phyloP scores from a whole-genome alignment of 2,888 invertebrate genomes.

The Caenorhabditis uteleia region DNA sequence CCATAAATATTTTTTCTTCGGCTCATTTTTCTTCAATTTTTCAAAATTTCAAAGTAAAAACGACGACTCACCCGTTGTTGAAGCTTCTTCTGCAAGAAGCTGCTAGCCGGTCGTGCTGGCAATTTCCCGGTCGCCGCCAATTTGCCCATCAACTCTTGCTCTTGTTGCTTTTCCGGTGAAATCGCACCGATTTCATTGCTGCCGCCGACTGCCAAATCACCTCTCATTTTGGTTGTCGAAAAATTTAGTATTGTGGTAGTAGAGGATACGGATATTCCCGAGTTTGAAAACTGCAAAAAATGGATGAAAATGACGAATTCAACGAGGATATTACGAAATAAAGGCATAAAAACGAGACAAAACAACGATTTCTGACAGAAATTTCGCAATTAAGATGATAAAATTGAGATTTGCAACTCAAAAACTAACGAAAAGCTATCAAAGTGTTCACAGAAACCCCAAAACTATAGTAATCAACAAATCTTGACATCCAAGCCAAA shows the following conservation, averaged over 20 bases:
- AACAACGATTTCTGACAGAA: too few species aligned
- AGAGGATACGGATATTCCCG: slow-evolving; percentile 13
- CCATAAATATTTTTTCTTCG: background rate
- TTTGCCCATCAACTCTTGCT: slow-evolving; percentile 60
- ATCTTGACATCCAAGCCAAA: too few species aligned
- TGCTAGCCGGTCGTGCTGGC: slow-evolving; percentile 65
- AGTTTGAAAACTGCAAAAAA: slow-evolving; percentile 14
- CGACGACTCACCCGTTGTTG: slow-evolving; percentile 63
- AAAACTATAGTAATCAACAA: too few species aligned
- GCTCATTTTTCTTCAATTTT: background rate
- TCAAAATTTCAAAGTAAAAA: background rate
- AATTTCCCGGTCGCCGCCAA: slow-evolving; percentile 64
- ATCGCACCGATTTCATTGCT: slow-evolving; percentile 36
- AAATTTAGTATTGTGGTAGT: too few species aligned
- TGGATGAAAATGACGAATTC: too few species aligned
- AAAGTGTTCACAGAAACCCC: too few species aligned
- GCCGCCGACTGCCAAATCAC: slow-evolving; percentile 48
- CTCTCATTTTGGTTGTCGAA: slow-evolving; percentile 50
- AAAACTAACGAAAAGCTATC: too few species aligned
- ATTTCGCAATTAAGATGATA: too few species aligned
- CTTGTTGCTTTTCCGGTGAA: slow-evolving; percentile 66
- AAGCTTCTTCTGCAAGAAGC: slow-evolving; percentile 66
- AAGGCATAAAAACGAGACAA: too few species aligned
- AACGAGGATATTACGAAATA: too few species aligned
- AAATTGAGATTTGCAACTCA: too few species aligned